Conservation (phyloP, 1,140 invertebrate genomes). For the Ridgeia piscesae region DNA sequence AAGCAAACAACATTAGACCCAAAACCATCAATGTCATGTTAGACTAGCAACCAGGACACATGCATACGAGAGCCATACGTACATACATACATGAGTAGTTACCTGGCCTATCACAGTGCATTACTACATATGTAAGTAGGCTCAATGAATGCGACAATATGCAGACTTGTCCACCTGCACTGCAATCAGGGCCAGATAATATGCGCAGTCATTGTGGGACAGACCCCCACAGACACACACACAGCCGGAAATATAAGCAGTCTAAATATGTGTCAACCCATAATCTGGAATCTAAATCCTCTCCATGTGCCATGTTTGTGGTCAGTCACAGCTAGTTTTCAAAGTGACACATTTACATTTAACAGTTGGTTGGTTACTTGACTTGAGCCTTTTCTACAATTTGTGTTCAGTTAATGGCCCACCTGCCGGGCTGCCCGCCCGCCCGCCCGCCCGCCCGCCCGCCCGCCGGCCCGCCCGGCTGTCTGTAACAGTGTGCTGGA, state of each 20-base stretch:
- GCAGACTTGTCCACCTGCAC: not conserved
- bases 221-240: not conserved
- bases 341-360: not conserved
- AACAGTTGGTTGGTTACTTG: not conserved
- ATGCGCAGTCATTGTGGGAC: not conserved
- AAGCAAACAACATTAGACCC: too few species aligned
- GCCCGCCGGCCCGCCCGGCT: too few species aligned
- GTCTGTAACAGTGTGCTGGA: too few species aligned
- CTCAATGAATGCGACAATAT: not conserved
- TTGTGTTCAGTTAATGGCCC: not conserved
- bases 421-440: too few species aligned
- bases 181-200: not conserved
- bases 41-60: not conserved
- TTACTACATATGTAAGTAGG: not conserved
- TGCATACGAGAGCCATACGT: not conserved
- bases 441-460: too few species aligned
- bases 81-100: not conserved
- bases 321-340: too few species aligned
- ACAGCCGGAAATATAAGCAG: not conserved
- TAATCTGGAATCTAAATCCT: not conserved
- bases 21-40: not conserved
- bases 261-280: not conserved
- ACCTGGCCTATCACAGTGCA: not conserved
- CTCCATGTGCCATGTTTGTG: not conserved
- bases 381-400: not conserved